phyloP scores from a whole-genome alignment of 2,888 invertebrate species.

The Drosophila barbarae region DNA sequence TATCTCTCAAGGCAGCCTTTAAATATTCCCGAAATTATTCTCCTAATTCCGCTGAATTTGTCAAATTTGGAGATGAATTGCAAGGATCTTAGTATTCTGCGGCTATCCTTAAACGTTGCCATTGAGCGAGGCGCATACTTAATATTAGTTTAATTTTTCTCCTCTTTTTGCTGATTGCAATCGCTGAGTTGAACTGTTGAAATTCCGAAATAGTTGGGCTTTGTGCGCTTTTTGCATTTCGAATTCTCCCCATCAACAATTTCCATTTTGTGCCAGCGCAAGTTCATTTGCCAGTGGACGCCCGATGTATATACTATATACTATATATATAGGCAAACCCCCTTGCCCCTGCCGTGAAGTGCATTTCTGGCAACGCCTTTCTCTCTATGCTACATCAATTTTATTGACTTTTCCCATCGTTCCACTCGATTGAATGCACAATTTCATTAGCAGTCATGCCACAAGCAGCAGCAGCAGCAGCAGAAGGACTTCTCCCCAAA shows the following conservation, averaged over 20 bases:
- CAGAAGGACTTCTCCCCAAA: constrained; percentile 21
- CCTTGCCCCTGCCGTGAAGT: constrained; percentile 14
- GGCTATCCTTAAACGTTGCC: constrained; percentile 14
- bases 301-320: constrained; percentile 8
- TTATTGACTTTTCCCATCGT: constrained; percentile 78
- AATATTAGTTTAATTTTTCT: constrained; percentile 55
- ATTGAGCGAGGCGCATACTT: constrained; percentile 46
- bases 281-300: constrained; percentile 64
- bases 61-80: not conserved
- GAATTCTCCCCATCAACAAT: constrained; percentile 59
- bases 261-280: constrained; percentile 68
- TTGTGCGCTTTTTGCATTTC: constrained; percentile 56
- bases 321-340: constrained; percentile 9
- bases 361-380: constrained; percentile 48
- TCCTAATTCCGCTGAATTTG: not conserved
- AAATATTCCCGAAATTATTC: not conserved
- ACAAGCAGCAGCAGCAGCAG: constrained; percentile 53
- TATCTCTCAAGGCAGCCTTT: not conserved
- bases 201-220: constrained; percentile 46
- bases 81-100: constrained; percentile 1
- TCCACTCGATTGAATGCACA: constrained; percentile 79
- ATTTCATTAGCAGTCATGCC: constrained; percentile 78
- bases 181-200: constrained; percentile 25
- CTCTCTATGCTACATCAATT: constrained; percentile 73
- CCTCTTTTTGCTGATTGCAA: constrained; percentile 30